Evolutionary conservation across 1,140 invertebrate species (phyloP).

Genomic region (Euwallacea similis): DNA sequence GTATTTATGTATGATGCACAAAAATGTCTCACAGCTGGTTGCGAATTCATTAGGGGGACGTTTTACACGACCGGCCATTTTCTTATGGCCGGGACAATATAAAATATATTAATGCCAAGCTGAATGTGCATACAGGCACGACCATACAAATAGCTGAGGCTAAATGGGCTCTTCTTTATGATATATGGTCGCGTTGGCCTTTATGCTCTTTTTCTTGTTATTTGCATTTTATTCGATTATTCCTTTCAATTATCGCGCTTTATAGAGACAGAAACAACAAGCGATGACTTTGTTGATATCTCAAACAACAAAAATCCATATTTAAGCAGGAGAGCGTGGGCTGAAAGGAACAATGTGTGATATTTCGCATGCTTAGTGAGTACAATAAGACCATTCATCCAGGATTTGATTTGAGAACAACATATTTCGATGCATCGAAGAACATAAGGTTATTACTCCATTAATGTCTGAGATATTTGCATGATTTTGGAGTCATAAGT

Average conservation of each 20-base stretch:
- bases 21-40: slow-evolving; percentile 46
- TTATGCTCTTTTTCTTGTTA: slow-evolving; percentile 10
- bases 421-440: too few relatives aligned
- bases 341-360: background rate
- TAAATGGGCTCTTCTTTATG: slow-evolving; percentile 34
- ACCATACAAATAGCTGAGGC: slow-evolving; percentile 29
- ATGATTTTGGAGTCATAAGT: too few relatives aligned
- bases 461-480: background rate
- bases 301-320: background rate
- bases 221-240: slow-evolving; percentile 12
- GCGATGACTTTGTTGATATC: background rate
- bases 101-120: slow-evolving; percentile 34
- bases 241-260: background rate
- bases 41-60: slow-evolving; percentile 47
- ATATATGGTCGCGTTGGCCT: slow-evolving; percentile 19
- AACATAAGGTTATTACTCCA: background rate
- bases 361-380: background rate
- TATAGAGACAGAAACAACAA: background rate
- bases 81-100: slow-evolving; percentile 35
- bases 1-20: slow-evolving; percentile 43
- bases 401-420: background rate
- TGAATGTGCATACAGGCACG: slow-evolving; percentile 29
- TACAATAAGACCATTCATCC: slow-evolving; percentile 1
- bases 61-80: slow-evolving; percentile 45
- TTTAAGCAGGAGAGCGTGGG: slow-evolving; percentile 7